A percentile compares a stretch with the other conserved stretches of the same genome.
These are phyloP conservation scores for Hirtodrosophila confusa DNA, from an alignment of 2,888 invertebrate genomes.

Conservation along the genomic window DNA sequence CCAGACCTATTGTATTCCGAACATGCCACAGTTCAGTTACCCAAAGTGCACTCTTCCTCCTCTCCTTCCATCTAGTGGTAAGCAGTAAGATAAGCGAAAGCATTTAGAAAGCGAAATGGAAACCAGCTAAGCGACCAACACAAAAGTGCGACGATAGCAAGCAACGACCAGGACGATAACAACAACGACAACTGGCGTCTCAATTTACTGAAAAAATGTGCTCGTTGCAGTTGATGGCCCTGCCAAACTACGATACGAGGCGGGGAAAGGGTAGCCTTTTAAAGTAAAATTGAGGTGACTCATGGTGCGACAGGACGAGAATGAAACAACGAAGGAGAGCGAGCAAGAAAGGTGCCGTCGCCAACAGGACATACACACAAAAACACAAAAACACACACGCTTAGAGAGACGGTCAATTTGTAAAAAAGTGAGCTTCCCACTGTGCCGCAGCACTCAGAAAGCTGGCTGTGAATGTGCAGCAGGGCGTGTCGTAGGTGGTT, in stretches of 20 bases:
- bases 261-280: conserved; percentile 19
- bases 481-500: conserved; percentile 55
- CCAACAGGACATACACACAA: conserved; percentile 39
- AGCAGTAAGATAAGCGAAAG: conserved; percentile 50
- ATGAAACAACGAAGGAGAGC: conserved; percentile 28
- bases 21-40: conserved; percentile 40
- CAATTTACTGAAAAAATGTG: conserved; percentile 53
- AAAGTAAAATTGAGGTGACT: conserved; percentile 59
- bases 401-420: conserved; percentile 39
- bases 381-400: conserved; percentile 1
- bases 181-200: conserved; percentile 52
- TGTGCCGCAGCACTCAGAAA: conserved; percentile 45
- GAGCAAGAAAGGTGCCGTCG: conserved; percentile 43
- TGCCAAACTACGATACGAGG: conserved; percentile 38
- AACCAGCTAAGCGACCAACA: conserved; percentile 45
- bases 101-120: conserved; percentile 67
- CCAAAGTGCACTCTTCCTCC: conserved; percentile 31
- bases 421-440: conserved; percentile 31
- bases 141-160: conserved; percentile 45
- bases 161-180: conserved; percentile 39
- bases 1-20: background rate
- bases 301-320: conserved; percentile 48
- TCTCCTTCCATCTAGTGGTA: conserved; percentile 4
- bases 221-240: conserved; percentile 10
- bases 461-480: conserved; percentile 69